These are phyloP conservation scores for Saguinus midas DNA, from an alignment of 2,113 vertebrate species.

Conservation along the genomic window DNA sequence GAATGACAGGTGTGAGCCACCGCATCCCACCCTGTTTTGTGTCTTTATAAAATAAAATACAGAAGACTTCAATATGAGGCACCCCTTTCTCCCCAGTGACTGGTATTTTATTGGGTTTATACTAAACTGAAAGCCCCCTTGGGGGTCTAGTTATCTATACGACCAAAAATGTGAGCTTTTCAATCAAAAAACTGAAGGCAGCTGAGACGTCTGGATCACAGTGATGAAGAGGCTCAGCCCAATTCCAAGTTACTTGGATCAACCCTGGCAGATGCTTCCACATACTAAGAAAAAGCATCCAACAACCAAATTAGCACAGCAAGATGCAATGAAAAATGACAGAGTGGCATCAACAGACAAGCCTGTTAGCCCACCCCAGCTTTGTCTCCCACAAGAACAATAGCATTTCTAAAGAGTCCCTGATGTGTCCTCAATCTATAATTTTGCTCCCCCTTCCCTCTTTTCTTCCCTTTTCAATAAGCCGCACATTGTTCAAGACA, in stretches of 20 bases:
- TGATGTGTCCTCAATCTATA: background rate
- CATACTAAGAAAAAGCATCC: background rate
- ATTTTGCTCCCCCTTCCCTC: background rate
- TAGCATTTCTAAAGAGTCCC: background rate
- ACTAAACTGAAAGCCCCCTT: background rate
- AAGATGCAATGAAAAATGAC: background rate
- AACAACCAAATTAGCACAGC: background rate
- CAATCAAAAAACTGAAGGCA: conserved; percentile 6
- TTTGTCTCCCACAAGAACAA: background rate
- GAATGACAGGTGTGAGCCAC: too few relatives aligned
- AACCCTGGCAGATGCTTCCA: background rate
- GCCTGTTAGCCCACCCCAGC: background rate
- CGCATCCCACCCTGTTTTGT: too few relatives aligned
- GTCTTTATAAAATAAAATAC: background rate
- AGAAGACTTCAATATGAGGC: background rate
- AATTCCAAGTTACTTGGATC: conserved; percentile 33
- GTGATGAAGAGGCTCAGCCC: background rate
- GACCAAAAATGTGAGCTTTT: conserved; percentile 18
- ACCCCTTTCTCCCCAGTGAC: background rate
- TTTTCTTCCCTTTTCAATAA: background rate
- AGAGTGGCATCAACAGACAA: background rate
- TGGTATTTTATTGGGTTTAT: background rate
- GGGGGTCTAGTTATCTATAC: background rate
- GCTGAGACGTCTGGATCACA: background rate
- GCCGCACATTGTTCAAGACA: background rate